phyloP scores from a whole-genome alignment of 2,888 invertebrate genomes.

The Dynastes hyllus region DNA sequence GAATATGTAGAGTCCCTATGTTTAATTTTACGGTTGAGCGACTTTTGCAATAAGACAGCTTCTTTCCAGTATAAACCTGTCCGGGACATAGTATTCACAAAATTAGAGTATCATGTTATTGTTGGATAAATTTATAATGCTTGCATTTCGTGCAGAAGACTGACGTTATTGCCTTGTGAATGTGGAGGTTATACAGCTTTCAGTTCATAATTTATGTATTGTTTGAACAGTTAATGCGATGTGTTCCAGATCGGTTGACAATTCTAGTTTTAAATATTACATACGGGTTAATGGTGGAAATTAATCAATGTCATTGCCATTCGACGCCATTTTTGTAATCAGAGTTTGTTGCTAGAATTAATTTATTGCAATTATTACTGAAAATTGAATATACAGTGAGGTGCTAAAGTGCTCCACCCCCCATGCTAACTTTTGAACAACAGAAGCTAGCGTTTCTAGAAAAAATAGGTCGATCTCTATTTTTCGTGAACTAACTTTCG shows the following conservation, averaged over 20 bases:
- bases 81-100: slow-evolving; percentile 11
- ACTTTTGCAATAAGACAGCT: slow-evolving; percentile 39
- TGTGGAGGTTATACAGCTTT: background rate
- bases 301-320: too few relatives aligned
- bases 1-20: slow-evolving; percentile 44
- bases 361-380: too few relatives aligned
- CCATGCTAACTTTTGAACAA: too few relatives aligned
- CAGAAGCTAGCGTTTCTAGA: too few relatives aligned
- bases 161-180: slow-evolving; percentile 10
- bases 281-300: slow-evolving; percentile 1
- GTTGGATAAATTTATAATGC: slow-evolving; percentile 16
- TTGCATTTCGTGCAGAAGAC: slow-evolving; percentile 13
- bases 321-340: too few relatives aligned
- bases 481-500: too few relatives aligned
- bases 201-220: slow-evolving; percentile 25
- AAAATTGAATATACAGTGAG: too few relatives aligned
- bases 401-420: too few relatives aligned
- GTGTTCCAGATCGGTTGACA: background rate
- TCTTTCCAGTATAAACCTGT: slow-evolving; percentile 29
- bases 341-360: too few relatives aligned
- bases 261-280: slow-evolving; percentile 1
- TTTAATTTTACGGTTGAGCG: slow-evolving; percentile 41
- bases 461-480: too few relatives aligned
- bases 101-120: slow-evolving; percentile 38
- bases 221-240: slow-evolving; percentile 12